Evolutionary conservation across 2,113 vertebrate species (phyloP), one percentile per base, ranked within the genome.

Genomic region (Copsychus sechellarum): DNA sequence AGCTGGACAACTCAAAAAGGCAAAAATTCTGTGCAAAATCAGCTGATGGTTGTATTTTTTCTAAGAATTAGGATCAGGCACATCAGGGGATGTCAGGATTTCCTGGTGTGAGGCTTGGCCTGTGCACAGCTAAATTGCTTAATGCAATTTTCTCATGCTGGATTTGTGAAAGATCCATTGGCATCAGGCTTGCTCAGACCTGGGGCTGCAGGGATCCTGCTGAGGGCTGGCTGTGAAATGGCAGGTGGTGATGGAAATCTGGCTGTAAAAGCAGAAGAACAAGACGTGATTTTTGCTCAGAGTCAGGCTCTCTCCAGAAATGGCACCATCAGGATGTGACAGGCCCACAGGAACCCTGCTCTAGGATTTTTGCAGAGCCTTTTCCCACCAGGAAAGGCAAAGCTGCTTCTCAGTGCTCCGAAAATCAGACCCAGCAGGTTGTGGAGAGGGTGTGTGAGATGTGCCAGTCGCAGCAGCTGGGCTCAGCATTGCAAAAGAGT

Each of bases 401-500:
- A 91, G 50, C 40, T 54, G 51, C 5, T 79, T 48, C 81, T 50
- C 6, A 0, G 16, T 3, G 21, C 65, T 43, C 43, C 17, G 57
- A 29, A 73, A 61, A 61, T 11, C 54, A 17, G 50, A 18, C 3
- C 45, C 54, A 10, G 65, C 45, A 67, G 81, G 85, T 69, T 48
- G 16, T 13, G 72, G 64, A 29, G 83, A 36, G 70, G 36, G 12
- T 24, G 42, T 14, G 38, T 2, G 5, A 80, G 67, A 67, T 42
- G 64, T 53, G 84, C 51, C 18, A 2, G 7, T 24, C 11, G 0
- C 74, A 51, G 61, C 43, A 43, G 81, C 74, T 42, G 54, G 82
- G 70, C 24, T 67, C 70, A 48, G 74, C 22, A 0, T 96, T 88
- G 86, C 90, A 88, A 93, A 84, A 92, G 93, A 62, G 16, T 28